Evolutionary conservation across 2,797 vertebrate genomes (phyloP).

Genomic region (Danio choprae): DNA sequence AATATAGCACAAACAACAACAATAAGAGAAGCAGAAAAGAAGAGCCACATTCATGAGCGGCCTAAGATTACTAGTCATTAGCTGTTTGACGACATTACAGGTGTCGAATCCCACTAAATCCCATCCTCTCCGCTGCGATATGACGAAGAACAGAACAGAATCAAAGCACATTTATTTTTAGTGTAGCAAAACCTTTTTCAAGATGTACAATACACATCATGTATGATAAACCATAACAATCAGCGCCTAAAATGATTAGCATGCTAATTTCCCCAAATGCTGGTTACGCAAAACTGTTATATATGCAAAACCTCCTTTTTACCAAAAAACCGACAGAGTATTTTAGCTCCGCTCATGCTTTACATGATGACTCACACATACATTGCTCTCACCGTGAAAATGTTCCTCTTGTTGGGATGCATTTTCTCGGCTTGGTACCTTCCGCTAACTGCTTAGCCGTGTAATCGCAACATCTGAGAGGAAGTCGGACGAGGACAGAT

Average conservation of each 20-base stretch:
- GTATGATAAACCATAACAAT: constrained; percentile 31
- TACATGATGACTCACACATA: constrained; percentile 26
- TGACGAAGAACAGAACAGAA: not conserved
- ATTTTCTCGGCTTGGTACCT: constrained; percentile 30
- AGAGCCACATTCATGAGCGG: not conserved
- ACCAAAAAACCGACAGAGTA: not conserved
- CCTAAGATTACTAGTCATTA: not conserved
- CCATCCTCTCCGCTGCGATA: not conserved
- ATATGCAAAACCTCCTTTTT: constrained; percentile 49
- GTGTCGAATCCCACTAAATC: not conserved
- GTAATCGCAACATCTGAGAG: constrained; percentile 29
- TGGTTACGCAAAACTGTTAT: constrained; percentile 12
- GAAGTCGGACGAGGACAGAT: constrained; percentile 7
- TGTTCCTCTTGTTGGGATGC: not conserved
- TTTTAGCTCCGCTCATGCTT: not conserved
- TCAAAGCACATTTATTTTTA: constrained; percentile 19
- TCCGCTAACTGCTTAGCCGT: not conserved
- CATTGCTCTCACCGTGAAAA: constrained; percentile 14
- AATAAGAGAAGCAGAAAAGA: not conserved
- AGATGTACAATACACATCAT: constrained; percentile 31
- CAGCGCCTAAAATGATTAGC: constrained; percentile 10
- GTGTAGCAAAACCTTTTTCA: not conserved
- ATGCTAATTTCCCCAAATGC: constrained; percentile 36
- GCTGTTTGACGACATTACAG: not conserved
- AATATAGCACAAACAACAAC: not conserved